These are phyloP conservation scores for Kryphioiulus occultus DNA, from an alignment of 2,888 invertebrate species.

Conservation along the genomic window DNA sequence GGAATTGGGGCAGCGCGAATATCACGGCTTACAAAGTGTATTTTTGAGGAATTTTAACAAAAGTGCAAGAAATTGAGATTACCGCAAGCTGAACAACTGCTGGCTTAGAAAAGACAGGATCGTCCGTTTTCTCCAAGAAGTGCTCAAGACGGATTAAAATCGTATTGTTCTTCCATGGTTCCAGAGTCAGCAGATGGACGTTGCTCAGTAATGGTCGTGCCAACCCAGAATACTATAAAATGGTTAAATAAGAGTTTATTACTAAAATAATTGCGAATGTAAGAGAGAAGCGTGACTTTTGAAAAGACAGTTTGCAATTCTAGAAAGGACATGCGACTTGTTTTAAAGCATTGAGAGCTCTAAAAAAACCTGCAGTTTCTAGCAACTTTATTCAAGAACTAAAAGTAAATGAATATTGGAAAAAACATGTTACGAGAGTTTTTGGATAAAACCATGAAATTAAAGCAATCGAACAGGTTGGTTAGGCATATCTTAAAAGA, in stretches of 20 bases:
- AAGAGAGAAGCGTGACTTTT: neutral
- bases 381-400: too few species aligned
- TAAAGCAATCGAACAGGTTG: too few species aligned
- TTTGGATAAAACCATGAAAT: too few species aligned
- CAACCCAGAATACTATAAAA: slow-evolving; percentile 68
- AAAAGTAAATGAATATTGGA: too few species aligned
- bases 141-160: slow-evolving; percentile 79
- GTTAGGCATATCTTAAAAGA: slow-evolving; percentile 3
- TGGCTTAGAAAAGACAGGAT: slow-evolving; percentile 58
- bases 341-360: too few species aligned
- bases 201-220: slow-evolving; percentile 70
- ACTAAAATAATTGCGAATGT: too few species aligned
- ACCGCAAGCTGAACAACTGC: slow-evolving; percentile 39
- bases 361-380: too few species aligned
- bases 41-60: neutral
- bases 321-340: too few species aligned
- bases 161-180: slow-evolving; percentile 73
- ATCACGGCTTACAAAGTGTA: neutral
- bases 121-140: slow-evolving; percentile 73
- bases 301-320: too few species aligned
- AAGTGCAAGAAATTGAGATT: neutral
- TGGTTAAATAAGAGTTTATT: too few species aligned
- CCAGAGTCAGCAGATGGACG: slow-evolving; percentile 79
- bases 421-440: too few species aligned
- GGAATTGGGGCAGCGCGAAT: slow-evolving; percentile 62